These are phyloP conservation scores for Chrysaora quinquecirrha DNA, from an alignment of 30 jellyfish, hydroid and myxozoan genomes.

Conservation along the genomic window DNA sequence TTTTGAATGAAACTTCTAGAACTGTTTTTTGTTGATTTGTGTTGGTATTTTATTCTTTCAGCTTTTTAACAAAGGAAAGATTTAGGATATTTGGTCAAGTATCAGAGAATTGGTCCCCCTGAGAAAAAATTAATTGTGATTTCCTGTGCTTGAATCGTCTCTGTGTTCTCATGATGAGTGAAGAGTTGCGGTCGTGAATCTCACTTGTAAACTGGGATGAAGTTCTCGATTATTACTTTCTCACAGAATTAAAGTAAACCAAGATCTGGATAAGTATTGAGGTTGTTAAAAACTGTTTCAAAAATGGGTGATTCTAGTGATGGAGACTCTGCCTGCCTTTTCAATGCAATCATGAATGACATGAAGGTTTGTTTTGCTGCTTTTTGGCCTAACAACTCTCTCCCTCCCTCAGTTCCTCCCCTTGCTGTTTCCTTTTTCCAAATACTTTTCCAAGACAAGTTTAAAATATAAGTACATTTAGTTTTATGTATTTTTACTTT, in stretches of 20 bases:
- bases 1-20: too few species aligned
- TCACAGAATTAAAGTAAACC: not conserved
- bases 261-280: not conserved
- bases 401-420: not conserved
- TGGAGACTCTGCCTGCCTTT: slow-evolving; percentile 88
- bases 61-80: not conserved
- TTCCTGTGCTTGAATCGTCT: slow-evolving; percentile 50
- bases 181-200: not conserved
- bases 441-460: not conserved
- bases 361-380: slow-evolving; percentile 83
- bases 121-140: slow-evolving; percentile 55
- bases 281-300: not conserved
- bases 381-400: not conserved
- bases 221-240: not conserved
- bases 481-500: not conserved
- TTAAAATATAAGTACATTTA: too few species aligned
- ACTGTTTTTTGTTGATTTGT: too few species aligned
- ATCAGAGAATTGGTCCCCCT: slow-evolving; percentile 23
- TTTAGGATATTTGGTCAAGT: not conserved
- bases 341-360: slow-evolving; percentile 78
- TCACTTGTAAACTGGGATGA: slow-evolving; percentile 6
- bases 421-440: not conserved
- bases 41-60: not conserved
- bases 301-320: slow-evolving; percentile 92
- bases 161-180: not conserved